Conservation (phyloP, 2,113 vertebrate species). For the Puffinus mauretanicus region DNA sequence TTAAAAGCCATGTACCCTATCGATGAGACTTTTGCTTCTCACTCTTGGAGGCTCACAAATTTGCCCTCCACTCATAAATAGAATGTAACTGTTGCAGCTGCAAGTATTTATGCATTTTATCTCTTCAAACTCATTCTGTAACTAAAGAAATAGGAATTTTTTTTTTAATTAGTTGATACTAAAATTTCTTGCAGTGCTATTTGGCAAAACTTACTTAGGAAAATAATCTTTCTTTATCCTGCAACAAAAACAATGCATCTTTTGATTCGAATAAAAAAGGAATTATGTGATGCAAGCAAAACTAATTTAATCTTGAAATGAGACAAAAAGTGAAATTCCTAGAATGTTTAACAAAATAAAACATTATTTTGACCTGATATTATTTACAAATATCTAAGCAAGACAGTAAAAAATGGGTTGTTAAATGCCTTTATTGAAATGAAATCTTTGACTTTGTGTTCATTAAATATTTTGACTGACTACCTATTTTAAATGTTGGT, state of each 20-base stretch:
- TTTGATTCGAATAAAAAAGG: neutral
- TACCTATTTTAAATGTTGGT: neutral
- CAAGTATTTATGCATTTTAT: neutral
- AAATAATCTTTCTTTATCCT: neutral
- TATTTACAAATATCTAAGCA: neutral
- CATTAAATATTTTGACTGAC: neutral
- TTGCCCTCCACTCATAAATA: neutral
- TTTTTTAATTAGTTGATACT: neutral
- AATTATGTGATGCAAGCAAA: neutral
- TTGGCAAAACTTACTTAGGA: neutral
- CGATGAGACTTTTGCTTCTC: neutral
- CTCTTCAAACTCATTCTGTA: neutral
- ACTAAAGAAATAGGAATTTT: neutral
- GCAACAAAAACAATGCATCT: neutral
- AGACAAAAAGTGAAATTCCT: neutral
- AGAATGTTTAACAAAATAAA: neutral
- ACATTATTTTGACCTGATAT: neutral
- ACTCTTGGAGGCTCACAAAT: neutral
- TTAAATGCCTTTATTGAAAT: neutral
- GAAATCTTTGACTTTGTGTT: neutral
- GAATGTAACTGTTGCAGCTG: neutral
- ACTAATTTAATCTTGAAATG: neutral
- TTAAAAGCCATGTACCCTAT: neutral
- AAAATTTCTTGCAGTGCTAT: neutral
- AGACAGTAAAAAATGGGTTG: neutral